Base-by-base conservation (phyloP, 2,888 invertebrate species). In the Dermolepida albohirtum region DNA sequence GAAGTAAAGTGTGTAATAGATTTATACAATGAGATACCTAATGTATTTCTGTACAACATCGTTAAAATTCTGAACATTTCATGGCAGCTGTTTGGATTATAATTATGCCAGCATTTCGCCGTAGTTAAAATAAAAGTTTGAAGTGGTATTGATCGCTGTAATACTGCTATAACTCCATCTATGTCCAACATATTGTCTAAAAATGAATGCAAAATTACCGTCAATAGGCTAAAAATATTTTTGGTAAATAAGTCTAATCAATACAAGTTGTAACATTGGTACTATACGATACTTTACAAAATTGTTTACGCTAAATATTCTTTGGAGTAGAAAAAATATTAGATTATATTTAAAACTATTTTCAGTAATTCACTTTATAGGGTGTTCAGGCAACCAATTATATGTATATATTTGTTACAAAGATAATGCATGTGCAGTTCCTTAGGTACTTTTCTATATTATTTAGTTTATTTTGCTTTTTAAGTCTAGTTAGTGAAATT, bases 61-160 rank as follows among this genome's bases (percentile, higher is more conserved):
- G 54, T 47, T 54, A 69, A 40, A 16, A 66, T 52, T 16, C 69
- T 59, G 40, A 69, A 66, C 43, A 69, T 50, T 16, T 69, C 69
- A 27, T 59, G 40, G 41, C 69, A 69, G 22, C 62, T 69, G 12
- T 69, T 65, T 16, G 64, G 69, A 11, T 81, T 80, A 71, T 81
- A 82, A 72, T 85, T 85, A 67, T 86, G 83, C 83, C 84, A 85
- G 41, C 82, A 82, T 70, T 81, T 79, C 12, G 84, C 84, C 66
- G 83, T 82, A 70, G 80, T 81, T 78, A 86, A 78, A 43, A 83
- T 81, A 73, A 86, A 84, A 59, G 81, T 80, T 29, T 80, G 79
- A 62, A 86, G 74, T 0, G 86, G 86, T 47, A 86, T 81, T 50
- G 83, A 81, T n/a, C 83, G 82, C 68, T 83, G 76, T 63, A 86